Base-by-base conservation (phyloP, 2,113 vertebrate genomes). In the Entosphenus tridentatus region DNA sequence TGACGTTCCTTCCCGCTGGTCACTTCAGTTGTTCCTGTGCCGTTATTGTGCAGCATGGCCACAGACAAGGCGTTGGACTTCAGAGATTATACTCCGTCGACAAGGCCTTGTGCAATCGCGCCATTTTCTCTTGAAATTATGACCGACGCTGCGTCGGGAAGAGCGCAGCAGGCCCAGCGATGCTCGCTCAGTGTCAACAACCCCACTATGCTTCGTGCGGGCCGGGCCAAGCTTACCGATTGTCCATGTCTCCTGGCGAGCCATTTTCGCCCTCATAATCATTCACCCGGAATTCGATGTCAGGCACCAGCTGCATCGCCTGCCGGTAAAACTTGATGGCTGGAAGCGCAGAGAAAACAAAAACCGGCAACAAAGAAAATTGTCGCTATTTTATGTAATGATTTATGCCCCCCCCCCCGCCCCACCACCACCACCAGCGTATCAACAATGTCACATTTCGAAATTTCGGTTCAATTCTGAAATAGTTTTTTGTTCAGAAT, bases 281-380 rank as follows among this genome's bases (percentile, higher is more conserved):
- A 39, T 85, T 88, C 78, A 98, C 90, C 80, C 83, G 95, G 79
- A 88, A 96, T 76, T 98, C 93, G 72, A 96, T 98, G 78, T 98
- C 91, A 73, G 93, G 93, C 70, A 95, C 93, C 68, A 98, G 84
- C 73, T 95, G 92, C 92, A 98, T 95, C 72, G 93, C 89, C 78
- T 86, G 81, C 74, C 91, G 92, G 74, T 98, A 98, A 80, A 90
- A 98, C 78, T 96, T 98, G 84, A 98, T 96, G 75, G 93, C 93
- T 96, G 81, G 71, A 84, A 84, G 76, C 7, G 76, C 76, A 77
- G 67, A 70, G 69, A 75, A 75, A 17, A 54, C 5, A 4, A 12
- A 68, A 68, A 70, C 11, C 12, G 57, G 39, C 39, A 39, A 39
- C 39, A 39, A 39, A 39, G 39, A 39, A 39, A 39, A 39, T 39